A percentile compares a stretch with the other conserved stretches of the same genome.
Conservation (phyloP, 2,797 vertebrate species). For the Macropus fuliginosus region DNA sequence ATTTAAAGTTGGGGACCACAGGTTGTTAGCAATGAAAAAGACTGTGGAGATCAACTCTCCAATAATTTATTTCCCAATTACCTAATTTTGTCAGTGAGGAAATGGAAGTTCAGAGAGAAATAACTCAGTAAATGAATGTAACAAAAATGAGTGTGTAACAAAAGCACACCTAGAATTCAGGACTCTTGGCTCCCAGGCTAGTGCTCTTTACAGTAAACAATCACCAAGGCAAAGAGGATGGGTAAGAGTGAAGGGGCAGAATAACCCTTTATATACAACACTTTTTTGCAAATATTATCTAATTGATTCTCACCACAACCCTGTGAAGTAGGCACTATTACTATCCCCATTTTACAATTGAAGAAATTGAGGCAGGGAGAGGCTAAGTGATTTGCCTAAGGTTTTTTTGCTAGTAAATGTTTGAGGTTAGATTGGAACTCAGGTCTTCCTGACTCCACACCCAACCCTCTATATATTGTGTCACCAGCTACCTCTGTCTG, state of each 20-base stretch:
- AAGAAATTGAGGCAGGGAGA: background rate
- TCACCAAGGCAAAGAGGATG: background rate
- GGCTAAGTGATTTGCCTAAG: background rate
- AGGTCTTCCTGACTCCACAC: background rate
- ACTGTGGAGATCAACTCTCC: background rate
- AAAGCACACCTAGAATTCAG: background rate
- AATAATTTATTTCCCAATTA: background rate
- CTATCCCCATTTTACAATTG: background rate
- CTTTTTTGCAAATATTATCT: background rate
- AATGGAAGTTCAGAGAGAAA: background rate
- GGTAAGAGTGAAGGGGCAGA: background rate
- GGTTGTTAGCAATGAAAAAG: background rate
- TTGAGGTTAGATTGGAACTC: background rate
- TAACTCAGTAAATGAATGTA: background rate
- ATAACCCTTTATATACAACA: background rate
- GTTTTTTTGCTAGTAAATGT: background rate
- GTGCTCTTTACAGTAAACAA: background rate
- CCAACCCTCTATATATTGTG: background rate
- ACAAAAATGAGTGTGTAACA: background rate
- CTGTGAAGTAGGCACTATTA: background rate
- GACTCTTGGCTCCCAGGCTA: background rate
- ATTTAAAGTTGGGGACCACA: background rate
- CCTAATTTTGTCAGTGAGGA: background rate
- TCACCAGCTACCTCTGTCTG: background rate
- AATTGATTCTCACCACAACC: background rate